Conservation (phyloP, 2,113 vertebrate species). For the Arvicanthis niloticus region DNA sequence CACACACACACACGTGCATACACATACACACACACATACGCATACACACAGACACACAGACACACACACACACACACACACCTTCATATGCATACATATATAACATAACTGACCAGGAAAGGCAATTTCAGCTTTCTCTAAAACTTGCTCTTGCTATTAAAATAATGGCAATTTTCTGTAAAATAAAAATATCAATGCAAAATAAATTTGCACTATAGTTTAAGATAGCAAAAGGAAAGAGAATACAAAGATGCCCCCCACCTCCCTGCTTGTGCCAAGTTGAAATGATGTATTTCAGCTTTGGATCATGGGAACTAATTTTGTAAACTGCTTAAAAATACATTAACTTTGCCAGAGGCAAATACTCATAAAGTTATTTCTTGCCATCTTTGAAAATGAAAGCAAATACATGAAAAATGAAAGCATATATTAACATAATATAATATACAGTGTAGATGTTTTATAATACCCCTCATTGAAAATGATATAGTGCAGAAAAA, state of each 20-base stretch:
- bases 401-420: neutral
- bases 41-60: neutral
- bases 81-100: neutral
- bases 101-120: constrained; percentile 40
- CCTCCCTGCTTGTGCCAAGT: neutral
- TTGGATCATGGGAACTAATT: constrained; percentile 39
- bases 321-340: constrained; percentile 53
- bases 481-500: neutral
- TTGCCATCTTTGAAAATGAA: constrained; percentile 17
- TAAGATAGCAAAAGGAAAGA: constrained; percentile 12
- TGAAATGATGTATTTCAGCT: constrained; percentile 56
- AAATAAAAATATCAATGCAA: constrained; percentile 42
- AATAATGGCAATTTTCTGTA: constrained; percentile 50
- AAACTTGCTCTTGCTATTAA: constrained; percentile 67
- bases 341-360: constrained; percentile 43
- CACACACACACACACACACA: neutral
- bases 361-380: constrained; percentile 31
- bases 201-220: constrained; percentile 53
- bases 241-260: constrained; percentile 20
- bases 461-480: neutral
- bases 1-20: neutral
- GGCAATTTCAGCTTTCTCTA: constrained; percentile 53
- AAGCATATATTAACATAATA: neutral
- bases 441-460: neutral
- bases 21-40: neutral